Evolutionary conservation across 2,888 invertebrate genomes (phyloP).

Genomic region (Caenorhabditis plicata): DNA sequence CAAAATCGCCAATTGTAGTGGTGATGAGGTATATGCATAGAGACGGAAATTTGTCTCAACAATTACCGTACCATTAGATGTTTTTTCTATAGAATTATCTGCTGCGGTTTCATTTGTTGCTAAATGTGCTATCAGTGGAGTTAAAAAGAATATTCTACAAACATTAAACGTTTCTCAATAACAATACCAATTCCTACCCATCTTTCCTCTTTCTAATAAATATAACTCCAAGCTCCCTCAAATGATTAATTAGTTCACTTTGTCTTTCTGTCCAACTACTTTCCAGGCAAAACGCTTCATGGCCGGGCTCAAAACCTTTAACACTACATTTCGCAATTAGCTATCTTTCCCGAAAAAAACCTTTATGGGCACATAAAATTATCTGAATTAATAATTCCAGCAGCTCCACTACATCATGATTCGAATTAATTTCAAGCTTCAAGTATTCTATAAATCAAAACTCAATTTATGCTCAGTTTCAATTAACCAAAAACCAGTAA

Average conservation of each 20-base stretch:
- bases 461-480: neutral
- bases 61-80: conserved; percentile 77
- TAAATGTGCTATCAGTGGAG: conserved; percentile 51
- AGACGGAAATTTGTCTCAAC: conserved; percentile 94
- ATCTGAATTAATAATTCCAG: conserved; percentile 41
- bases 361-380: conserved; percentile 36
- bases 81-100: conserved; percentile 17
- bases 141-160: conserved; percentile 55
- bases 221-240: conserved; percentile 93
- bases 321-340: neutral
- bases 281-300: conserved; percentile 37
- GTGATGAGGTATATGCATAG: conserved; percentile 84
- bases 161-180: neutral
- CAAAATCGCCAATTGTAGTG: conserved; percentile 86
- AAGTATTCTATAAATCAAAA: conserved; percentile 36
- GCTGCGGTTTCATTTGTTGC: conserved; percentile 25
- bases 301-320: conserved; percentile 34
- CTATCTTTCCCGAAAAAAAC: conserved; percentile 1
- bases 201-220: conserved; percentile 70
- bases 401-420: conserved; percentile 35
- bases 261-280: conserved; percentile 45
- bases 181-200: conserved; percentile 38
- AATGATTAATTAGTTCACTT: conserved; percentile 83
- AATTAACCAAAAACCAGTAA: conserved; percentile 73
- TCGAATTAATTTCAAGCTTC: conserved; percentile 30